Percentiles rank a stretch among this genome's conserved stretches.
Evolutionary conservation across 2,113 vertebrate species (phyloP).

Genomic region (Neotoma lepida): DNA sequence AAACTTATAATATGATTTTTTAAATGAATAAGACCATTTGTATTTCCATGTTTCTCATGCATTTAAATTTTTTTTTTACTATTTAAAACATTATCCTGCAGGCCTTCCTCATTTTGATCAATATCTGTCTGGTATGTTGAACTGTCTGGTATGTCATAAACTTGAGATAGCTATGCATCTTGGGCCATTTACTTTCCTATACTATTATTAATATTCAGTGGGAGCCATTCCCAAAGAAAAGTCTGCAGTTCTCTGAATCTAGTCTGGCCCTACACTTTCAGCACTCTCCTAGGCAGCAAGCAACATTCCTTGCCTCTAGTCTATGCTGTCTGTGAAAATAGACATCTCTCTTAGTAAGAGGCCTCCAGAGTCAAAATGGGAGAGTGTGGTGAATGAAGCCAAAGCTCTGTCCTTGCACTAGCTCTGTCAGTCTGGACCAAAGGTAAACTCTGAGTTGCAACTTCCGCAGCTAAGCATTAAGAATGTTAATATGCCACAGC

Average conservation of each 20-base stretch:
- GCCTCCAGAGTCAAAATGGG: neutral
- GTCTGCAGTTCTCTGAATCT: conserved; percentile 25
- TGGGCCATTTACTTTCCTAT: conserved; percentile 18
- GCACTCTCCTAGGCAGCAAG: neutral
- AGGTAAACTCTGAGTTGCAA: neutral
- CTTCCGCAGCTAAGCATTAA: neutral
- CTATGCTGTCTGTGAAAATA: neutral
- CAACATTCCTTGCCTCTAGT: neutral
- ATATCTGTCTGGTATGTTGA: neutral
- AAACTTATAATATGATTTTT: conserved; percentile 62
- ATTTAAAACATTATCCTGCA: conserved; percentile 57
- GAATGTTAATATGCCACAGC: too few species aligned
- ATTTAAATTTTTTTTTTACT: conserved; percentile 19
- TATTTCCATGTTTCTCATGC: conserved; percentile 19
- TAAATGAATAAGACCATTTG: conserved; percentile 52
- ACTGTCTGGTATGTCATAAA: conserved; percentile 57
- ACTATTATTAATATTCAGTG: conserved; percentile 23
- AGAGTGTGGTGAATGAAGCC: neutral
- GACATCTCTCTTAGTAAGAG: neutral
- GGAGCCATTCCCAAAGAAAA: conserved; percentile 33
- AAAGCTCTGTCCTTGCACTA: neutral
- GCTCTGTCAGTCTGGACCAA: neutral
- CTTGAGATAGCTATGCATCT: neutral
- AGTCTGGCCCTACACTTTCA: conserved; percentile 21
- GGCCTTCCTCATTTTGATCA: conserved; percentile 38